Percentiles rank a stretch among this genome's conserved stretches.
phyloP scores from a whole-genome alignment of 1,140 invertebrate genomes.

The Liolophura sinensis region DNA sequence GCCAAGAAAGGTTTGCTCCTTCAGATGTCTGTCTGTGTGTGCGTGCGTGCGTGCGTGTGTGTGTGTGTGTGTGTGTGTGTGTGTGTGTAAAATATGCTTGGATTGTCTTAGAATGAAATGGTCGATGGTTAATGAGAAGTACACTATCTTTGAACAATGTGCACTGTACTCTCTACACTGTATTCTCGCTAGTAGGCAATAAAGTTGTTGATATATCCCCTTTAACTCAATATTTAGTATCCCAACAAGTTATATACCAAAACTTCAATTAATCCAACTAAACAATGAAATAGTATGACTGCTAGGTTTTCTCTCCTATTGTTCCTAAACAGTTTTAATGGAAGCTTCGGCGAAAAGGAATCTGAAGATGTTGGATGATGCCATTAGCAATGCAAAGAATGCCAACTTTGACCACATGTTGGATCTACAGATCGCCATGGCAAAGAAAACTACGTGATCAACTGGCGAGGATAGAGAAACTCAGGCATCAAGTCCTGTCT shows the following conservation, averaged over 20 bases:
- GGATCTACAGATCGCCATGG: constrained; percentile 45
- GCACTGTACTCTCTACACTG: background rate
- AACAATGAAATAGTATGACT: too few relatives aligned
- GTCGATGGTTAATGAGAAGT: too few relatives aligned
- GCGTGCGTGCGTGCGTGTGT: constrained; percentile 1
- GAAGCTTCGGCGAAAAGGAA: constrained; percentile 39
- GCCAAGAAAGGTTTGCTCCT: constrained; percentile 41
- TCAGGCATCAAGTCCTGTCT: constrained; percentile 44
- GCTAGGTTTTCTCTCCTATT: background rate
- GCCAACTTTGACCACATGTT: constrained; percentile 42
- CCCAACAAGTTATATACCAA: background rate
- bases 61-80: background rate
- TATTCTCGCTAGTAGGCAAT: background rate
- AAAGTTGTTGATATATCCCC: background rate
- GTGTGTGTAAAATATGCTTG: background rate
- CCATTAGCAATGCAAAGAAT: constrained; percentile 34
- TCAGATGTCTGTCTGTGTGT: too few relatives aligned
- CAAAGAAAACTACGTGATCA: constrained; percentile 41
- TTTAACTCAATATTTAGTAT: background rate
- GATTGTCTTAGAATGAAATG: background rate
- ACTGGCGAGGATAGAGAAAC: constrained; percentile 46
- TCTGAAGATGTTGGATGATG: constrained; percentile 32
- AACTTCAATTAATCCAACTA: background rate
- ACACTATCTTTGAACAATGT: too few relatives aligned
- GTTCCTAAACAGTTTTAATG: constrained; percentile 33